phyloP scores from a whole-genome alignment of 2,113 vertebrate genomes.

The Cercopithecus mona region DNA sequence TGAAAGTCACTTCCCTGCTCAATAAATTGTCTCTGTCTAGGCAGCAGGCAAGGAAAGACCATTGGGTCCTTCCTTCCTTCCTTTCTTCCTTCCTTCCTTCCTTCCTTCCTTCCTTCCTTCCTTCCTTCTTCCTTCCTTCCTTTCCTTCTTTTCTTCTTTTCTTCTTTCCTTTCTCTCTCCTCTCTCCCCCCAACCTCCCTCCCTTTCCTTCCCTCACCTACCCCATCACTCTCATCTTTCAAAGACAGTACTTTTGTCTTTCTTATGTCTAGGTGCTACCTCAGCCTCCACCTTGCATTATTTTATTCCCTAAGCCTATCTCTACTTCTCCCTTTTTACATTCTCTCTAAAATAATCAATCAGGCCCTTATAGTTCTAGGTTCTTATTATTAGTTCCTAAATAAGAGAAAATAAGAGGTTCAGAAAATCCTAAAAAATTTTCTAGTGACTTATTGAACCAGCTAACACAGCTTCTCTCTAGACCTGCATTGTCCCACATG shows the following conservation, averaged over 20 bases:
- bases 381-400: not conserved
- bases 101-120: no score
- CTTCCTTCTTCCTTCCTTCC: not conserved
- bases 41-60: no score
- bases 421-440: not conserved
- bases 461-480: slow-evolving; percentile 14
- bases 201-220: not conserved
- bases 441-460: not conserved
- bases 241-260: not conserved
- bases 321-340: not conserved
- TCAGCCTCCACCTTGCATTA: not conserved
- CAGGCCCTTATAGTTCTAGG: not conserved
- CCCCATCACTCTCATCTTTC: not conserved
- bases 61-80: not conserved
- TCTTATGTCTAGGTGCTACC: not conserved
- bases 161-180: not conserved
- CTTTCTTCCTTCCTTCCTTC: not conserved
- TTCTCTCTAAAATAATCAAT: not conserved
- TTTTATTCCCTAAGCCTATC: not conserved
- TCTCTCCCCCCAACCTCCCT: not conserved
- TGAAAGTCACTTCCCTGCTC: no score
- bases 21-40: no score
- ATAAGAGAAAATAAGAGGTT: not conserved
- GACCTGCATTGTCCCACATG: not conserved
- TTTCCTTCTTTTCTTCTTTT: not conserved